Evolutionary conservation across 2,888 invertebrate species (phyloP).

Genomic region (Cephus sareptanus): DNA sequence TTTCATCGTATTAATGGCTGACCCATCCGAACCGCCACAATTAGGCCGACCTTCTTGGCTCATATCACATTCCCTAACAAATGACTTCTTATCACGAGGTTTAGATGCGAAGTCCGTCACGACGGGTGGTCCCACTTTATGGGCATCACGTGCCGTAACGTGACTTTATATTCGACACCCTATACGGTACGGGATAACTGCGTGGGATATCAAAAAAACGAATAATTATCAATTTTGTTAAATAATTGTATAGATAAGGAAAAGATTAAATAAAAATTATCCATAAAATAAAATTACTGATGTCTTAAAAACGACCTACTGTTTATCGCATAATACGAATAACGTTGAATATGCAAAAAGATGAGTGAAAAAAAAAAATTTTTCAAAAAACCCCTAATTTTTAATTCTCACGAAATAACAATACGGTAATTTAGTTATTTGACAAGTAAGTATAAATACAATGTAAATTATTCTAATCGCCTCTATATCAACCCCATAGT

Average conservation of each 20-base stretch:
- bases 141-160: background rate
- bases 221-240: background rate
- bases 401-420: background rate
- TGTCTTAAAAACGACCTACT: background rate
- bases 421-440: background rate
- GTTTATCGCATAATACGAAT: background rate
- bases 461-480: background rate
- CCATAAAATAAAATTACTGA: background rate
- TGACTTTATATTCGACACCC: background rate
- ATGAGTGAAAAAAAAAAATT: background rate
- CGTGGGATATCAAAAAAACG: background rate
- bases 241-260: background rate
- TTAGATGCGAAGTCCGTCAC: background rate
- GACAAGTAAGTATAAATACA: background rate
- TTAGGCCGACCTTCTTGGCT: background rate
- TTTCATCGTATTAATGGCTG: slow-evolving; percentile 17
- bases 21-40: background rate
- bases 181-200: too few species aligned
- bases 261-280: background rate
- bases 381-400: background rate
- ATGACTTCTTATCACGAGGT: slow-evolving; percentile 33
- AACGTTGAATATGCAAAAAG: background rate
- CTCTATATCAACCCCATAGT: background rate
- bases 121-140: background rate
- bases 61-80: slow-evolving; percentile 31